Conservation (phyloP, 2,888 invertebrate genomes). For the Dryobota labecula region DNA sequence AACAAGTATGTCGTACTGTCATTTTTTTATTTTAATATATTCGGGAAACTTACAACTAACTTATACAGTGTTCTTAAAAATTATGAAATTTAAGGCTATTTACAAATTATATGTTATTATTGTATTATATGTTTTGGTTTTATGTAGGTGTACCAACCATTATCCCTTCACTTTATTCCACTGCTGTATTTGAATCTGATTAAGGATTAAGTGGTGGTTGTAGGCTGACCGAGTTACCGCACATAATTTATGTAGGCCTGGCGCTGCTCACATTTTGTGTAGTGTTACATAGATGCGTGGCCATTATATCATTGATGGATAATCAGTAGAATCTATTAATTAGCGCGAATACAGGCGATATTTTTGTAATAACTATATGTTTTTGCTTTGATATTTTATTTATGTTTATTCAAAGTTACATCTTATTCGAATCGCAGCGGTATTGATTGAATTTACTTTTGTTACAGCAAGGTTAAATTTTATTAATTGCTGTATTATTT, state of each 20-base stretch:
- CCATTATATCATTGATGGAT: conserved; percentile 2
- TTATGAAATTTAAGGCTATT: no score
- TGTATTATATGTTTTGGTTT: neutral
- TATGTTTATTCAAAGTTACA: neutral
- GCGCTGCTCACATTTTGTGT: neutral
- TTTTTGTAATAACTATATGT: neutral
- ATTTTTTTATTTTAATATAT: no score
- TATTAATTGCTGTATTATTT: neutral
- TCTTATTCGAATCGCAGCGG: neutral
- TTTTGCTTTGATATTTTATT: neutral
- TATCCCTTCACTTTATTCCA: neutral
- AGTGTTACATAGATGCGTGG: neutral
- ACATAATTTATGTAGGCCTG: conserved; percentile 36
- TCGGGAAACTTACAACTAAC: no score
- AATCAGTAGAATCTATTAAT: conserved; percentile 22
- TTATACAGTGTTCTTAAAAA: no score
- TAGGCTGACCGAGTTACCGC: conserved; percentile 16
- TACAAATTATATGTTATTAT: no score
- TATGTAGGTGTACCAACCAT: neutral
- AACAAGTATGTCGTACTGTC: neutral
- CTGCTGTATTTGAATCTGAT: conserved; percentile 12
- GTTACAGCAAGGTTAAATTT: neutral
- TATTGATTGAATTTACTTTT: neutral
- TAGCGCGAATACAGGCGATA: neutral
- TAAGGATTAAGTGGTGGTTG: conserved; percentile 29